Base-by-base conservation (phyloP, 2,888 invertebrate species). In the Zygothrica quintamaculata region DNA sequence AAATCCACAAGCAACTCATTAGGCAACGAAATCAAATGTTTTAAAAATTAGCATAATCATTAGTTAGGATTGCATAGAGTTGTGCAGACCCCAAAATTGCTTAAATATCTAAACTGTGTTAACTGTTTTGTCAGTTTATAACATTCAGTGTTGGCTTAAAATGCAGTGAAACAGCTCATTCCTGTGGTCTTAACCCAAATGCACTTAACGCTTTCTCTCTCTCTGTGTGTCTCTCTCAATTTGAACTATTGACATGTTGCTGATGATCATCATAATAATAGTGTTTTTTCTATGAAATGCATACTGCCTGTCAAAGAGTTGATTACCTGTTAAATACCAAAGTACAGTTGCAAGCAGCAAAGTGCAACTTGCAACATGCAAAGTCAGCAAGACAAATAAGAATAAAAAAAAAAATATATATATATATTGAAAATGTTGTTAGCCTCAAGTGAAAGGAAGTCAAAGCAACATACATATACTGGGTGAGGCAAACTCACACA, bases 291-390 rank as follows among this genome's bases (percentile, higher is more conserved):
- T 11, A 18, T 15, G 22, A 43, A 39, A 44, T 34, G 60, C 60
- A 42, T 67, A 50, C 3, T 59, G 53, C 55, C 56, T 70, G 61
- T 39, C 51, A 51, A 39, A 3, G 58, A 33, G 51, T 46, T 51
- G 66, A 51, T 53, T 65, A 40, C 51, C 67, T 29, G 40, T 44
- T 31, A 56, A 64, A 51, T 42, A 29, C 37, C 36, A 18, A 52
- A 37, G 16, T 36, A 13, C 13, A n/a, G 15, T 12, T 36, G 15
- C 13, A 12, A 12, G 36, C 15, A n/a, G 36, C 13, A 12, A 12
- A 12, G 39, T 36, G 59, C 39, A 33, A 33, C 25, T 26, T 12
- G 26, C 40, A 46, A 75, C 65, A 74, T 74, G 82, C 82, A 78
- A 81, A 80, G 60, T 76, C 57, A 69, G 76, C 70, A 37, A 12